A percentile compares a stretch with the other conserved stretches of the same genome.
Evolutionary conservation across 1,140 invertebrate genomes (phyloP).

Genomic region (Dendrolimus punctatus): DNA sequence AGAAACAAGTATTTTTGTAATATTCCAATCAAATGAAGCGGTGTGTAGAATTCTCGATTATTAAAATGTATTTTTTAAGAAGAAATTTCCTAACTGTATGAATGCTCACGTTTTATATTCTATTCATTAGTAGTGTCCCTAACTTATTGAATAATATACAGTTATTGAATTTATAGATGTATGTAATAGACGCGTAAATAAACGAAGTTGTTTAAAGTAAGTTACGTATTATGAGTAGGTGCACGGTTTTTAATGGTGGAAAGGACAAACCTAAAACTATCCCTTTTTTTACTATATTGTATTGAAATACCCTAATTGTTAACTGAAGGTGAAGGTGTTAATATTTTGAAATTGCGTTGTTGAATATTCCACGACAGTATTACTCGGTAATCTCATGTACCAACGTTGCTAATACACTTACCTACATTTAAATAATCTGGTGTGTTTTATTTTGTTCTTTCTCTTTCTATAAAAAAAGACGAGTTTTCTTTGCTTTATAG

Average conservation of each 20-base stretch:
- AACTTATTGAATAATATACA: constrained; percentile 40
- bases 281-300: constrained; percentile 55
- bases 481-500: too few species aligned
- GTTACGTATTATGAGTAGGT: constrained; percentile 50
- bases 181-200: constrained; percentile 48
- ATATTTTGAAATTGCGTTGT: constrained; percentile 31
- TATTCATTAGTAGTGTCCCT: constrained; percentile 61
- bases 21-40: too few species aligned
- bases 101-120: constrained; percentile 60
- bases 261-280: constrained; percentile 32
- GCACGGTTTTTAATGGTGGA: constrained; percentile 55
- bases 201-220: constrained; percentile 39
- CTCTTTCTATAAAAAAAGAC: background rate
- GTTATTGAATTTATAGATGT: constrained; percentile 68
- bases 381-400: constrained; percentile 69
- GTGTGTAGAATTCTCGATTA: background rate
- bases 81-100: constrained; percentile 54
- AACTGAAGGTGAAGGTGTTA: constrained; percentile 24
- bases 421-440: constrained; percentile 63
- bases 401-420: constrained; percentile 71
- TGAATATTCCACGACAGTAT: constrained; percentile 59
- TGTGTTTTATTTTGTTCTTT: constrained; percentile 43
- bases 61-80: constrained; percentile 25
- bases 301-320: constrained; percentile 48
- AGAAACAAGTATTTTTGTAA: too few species aligned